A percentile compares a stretch with the other conserved stretches of the same genome.
Evolutionary conservation across 1,140 invertebrate genomes (phyloP).

Genomic region (Venustaconcha ellipsiformis): DNA sequence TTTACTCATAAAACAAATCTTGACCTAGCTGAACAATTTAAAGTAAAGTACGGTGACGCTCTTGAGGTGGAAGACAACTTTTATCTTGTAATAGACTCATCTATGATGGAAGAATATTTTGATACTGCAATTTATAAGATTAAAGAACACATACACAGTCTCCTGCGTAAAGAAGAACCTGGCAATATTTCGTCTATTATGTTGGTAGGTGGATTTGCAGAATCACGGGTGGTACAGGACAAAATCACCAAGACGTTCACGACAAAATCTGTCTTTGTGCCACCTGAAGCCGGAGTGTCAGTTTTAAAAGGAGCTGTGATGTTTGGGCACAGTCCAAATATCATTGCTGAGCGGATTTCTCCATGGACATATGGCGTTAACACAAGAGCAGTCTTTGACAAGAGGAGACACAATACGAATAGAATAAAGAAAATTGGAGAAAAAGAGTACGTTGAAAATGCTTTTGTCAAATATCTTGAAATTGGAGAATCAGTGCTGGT

Average conservation of each 20-base stretch:
- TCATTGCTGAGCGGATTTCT: conserved; percentile 16
- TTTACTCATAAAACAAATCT: no score
- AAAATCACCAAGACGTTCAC: not conserved
- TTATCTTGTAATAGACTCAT: no score
- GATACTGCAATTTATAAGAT: not conserved
- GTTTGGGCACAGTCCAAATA: conserved; percentile 17
- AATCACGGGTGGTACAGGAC: not conserved
- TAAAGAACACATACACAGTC: not conserved
- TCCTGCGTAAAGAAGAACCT: not conserved
- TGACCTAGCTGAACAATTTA: no score
- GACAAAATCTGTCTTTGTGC: no score
- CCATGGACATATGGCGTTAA: conserved; percentile 26
- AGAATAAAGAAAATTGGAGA: not conserved
- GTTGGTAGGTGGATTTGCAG: conserved; percentile 16
- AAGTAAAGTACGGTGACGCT: no score
- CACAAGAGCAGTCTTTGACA: not conserved
- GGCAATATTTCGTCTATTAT: not conserved
- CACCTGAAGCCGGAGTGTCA: not conserved
- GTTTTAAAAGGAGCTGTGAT: conserved; percentile 25
- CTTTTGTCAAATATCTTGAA: not conserved
- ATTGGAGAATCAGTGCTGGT: not conserved
- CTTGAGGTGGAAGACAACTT: no score
- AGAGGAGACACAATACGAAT: not conserved
- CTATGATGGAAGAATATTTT: not conserved
- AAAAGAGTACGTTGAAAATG: not conserved